Percentiles rank a stretch among this genome's conserved stretches.
Conservation (phyloP, 2,888 invertebrate species). For the Thyatira batis region DNA sequence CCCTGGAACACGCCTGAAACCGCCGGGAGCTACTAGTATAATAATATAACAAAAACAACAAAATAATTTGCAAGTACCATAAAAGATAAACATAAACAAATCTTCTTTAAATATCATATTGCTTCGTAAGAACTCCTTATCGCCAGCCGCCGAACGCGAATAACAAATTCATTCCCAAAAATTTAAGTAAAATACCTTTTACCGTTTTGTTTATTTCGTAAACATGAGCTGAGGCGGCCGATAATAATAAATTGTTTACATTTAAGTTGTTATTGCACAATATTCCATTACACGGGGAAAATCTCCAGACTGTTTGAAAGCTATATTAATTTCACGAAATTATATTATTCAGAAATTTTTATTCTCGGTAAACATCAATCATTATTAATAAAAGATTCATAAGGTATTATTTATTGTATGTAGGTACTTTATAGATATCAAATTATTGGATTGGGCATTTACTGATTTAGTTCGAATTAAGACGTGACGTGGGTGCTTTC, state of each 20-base stretch:
- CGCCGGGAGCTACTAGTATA: constrained; percentile 5
- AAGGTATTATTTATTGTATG: neutral
- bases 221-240: neutral
- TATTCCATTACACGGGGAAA: neutral
- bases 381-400: too few species aligned
- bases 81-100: neutral
- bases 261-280: neutral
- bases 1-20: too few species aligned
- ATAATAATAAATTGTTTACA: neutral
- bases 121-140: neutral
- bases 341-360: neutral
- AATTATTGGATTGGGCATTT: too few species aligned
- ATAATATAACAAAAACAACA: neutral
- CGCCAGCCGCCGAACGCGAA: neutral
- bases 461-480: too few species aligned
- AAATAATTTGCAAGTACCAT: neutral
- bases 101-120: neutral
- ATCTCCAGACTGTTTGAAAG: neutral
- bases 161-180: neutral
- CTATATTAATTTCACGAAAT: neutral
- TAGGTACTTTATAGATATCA: too few species aligned
- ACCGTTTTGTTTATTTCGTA: neutral
- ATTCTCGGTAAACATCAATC: too few species aligned
- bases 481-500: too few species aligned
- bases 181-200: neutral